phyloP scores from a whole-genome alignment of 2,113 vertebrate genomes.

The Rhabdornis inornatus region DNA sequence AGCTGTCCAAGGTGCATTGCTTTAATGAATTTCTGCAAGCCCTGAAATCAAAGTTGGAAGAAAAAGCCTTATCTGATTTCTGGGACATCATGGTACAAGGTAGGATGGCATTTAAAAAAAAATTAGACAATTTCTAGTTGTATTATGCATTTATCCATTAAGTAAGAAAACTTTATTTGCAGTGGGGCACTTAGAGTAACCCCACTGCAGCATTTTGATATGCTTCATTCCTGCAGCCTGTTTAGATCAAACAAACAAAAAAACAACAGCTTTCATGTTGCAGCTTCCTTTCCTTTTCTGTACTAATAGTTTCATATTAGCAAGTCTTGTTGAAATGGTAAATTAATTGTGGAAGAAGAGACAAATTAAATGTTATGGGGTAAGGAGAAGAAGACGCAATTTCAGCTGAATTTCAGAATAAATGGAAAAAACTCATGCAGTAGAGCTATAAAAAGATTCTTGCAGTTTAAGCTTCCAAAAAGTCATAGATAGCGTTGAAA shows the following conservation, averaged over 20 bases:
- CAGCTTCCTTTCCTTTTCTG: neutral
- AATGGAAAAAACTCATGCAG: neutral
- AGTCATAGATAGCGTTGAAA: neutral
- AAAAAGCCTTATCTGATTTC: conserved; percentile 84
- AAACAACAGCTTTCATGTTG: neutral
- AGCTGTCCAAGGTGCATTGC: conserved; percentile 76
- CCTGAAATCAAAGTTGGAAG: conserved; percentile 83
- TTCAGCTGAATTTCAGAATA: conserved; percentile 22
- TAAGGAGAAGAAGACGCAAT: neutral
- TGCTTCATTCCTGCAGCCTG: neutral
- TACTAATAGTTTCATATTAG: neutral
- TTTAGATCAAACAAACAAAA: neutral
- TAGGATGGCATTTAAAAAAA: conserved; percentile 30
- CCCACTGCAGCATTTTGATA: neutral
- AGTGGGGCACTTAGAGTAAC: neutral
- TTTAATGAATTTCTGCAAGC: conserved; percentile 88
- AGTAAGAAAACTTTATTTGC: neutral
- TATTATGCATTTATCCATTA: neutral
- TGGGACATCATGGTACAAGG: conserved; percentile 92
- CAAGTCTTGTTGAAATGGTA: conserved; percentile 29
- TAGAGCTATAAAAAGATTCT: conserved; percentile 16
- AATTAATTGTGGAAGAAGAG: conserved; percentile 6
- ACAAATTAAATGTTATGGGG: conserved; percentile 19
- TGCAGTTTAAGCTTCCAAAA: conserved; percentile 10
- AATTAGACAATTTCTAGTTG: neutral